Percentiles rank a stretch among this genome's conserved stretches.
Evolutionary conservation across 2,888 invertebrate species (phyloP).

Genomic region (Spicauda simplicius): DNA sequence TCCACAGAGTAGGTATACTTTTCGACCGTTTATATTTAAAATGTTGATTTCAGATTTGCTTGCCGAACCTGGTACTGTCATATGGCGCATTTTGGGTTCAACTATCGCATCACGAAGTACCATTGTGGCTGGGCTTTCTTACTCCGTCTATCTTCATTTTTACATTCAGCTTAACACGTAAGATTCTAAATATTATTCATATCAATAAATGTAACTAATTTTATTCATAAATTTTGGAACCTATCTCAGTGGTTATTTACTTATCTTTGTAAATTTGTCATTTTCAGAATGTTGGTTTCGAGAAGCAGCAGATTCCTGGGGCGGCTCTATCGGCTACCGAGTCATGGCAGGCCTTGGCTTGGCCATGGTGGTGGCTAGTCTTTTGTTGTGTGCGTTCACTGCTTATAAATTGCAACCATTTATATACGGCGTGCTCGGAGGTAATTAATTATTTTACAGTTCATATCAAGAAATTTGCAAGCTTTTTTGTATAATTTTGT

Average conservation of each 20-base stretch:
- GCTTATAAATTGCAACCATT: constrained; percentile 63
- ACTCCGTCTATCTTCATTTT: constrained; percentile 70
- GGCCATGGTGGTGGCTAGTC: constrained; percentile 57
- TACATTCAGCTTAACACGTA: constrained; percentile 73
- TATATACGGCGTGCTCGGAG: constrained; percentile 70
- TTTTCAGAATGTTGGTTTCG: constrained; percentile 80
- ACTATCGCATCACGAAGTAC: constrained; percentile 59
- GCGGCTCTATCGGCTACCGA: constrained; percentile 67
- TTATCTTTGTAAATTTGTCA: neutral
- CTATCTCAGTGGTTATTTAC: neutral
- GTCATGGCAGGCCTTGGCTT: constrained; percentile 70
- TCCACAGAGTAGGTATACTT: no score
- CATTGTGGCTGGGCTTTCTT: constrained; percentile 66
- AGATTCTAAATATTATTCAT: constrained; percentile 46
- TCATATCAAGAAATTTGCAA: no score
- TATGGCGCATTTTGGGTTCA: constrained; percentile 73
- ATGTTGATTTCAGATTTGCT: constrained; percentile 60
- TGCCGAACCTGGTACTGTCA: constrained; percentile 71
- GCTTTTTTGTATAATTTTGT: no score
- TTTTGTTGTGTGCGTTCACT: constrained; percentile 64
- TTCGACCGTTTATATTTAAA: neutral
- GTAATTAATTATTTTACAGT: no score
- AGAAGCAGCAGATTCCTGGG: constrained; percentile 80
- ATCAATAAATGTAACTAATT: neutral
- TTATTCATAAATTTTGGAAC: neutral